These are phyloP conservation scores for Meliscaeva auricollis DNA, from an alignment of 2,888 invertebrate species.

Conservation along the genomic window DNA sequence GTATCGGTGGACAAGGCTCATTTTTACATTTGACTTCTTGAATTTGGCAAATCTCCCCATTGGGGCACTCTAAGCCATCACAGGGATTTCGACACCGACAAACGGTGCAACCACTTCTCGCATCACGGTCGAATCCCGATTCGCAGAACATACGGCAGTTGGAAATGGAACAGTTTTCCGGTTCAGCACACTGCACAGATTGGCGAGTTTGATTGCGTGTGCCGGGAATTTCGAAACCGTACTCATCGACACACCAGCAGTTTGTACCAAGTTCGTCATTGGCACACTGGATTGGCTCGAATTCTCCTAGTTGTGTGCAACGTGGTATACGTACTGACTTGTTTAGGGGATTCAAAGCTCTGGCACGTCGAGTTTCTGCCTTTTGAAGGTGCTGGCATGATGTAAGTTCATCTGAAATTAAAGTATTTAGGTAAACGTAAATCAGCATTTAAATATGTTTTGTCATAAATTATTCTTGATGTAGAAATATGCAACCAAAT, in stretches of 20 bases:
- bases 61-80: constrained; percentile 90
- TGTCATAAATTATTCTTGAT: too few relatives aligned
- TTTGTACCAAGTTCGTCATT: constrained; percentile 88
- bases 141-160: constrained; percentile 95
- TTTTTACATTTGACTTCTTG: constrained; percentile 91
- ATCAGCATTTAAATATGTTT: too few relatives aligned
- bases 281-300: constrained; percentile 90
- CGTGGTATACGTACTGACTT: constrained; percentile 87
- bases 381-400: constrained; percentile 89
- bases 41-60: constrained; percentile 90
- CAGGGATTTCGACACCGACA: constrained; percentile 94
- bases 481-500: too few relatives aligned
- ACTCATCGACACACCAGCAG: constrained; percentile 94
- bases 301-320: constrained; percentile 89
- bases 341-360: constrained; percentile 85
- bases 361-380: constrained; percentile 87
- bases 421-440: not conserved
- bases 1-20: constrained; percentile 93
- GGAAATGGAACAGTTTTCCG: constrained; percentile 90
- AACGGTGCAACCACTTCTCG: constrained; percentile 89
- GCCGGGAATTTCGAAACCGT: constrained; percentile 91
- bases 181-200: constrained; percentile 82
- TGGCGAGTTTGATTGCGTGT: constrained; percentile 85
- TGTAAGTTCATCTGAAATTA: constrained; percentile 82
- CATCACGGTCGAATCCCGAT: constrained; percentile 90